A percentile compares a stretch with the other conserved stretches of the same genome.
These are phyloP conservation scores for Diadophis punctatus DNA, from an alignment of 2,113 vertebrate species.

Conservation along the genomic window DNA sequence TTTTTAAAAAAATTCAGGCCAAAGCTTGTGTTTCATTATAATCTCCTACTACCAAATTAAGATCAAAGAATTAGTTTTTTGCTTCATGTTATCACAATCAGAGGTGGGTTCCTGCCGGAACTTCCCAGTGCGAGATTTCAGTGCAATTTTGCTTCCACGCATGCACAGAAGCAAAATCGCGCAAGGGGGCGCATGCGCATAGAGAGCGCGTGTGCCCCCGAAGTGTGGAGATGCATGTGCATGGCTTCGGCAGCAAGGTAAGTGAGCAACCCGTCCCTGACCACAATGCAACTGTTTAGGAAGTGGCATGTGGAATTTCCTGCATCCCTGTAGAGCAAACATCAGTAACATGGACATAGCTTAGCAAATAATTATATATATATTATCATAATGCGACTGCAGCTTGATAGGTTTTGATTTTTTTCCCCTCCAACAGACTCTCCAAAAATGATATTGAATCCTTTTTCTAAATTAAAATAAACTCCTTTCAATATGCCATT, in stretches of 20 bases:
- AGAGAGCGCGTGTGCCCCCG: too few species aligned
- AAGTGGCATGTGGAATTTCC: not conserved
- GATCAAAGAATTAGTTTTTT: not conserved
- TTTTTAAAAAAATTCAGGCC: conserved; percentile 24
- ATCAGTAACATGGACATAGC: not conserved
- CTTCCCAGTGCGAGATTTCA: too few species aligned
- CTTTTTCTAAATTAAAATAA: not conserved
- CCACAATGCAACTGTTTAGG: not conserved
- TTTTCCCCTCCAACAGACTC: not conserved
- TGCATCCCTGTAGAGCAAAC: not conserved
- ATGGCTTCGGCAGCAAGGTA: too few species aligned
- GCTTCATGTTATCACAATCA: conserved; percentile 12
- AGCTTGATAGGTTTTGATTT: not conserved
- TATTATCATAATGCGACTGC: not conserved
- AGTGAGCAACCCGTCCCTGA: too few species aligned
- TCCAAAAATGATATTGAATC: not conserved
- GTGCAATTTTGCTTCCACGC: too few species aligned
- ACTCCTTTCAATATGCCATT: not conserved
- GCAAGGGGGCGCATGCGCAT: too few species aligned
- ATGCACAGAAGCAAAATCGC: too few species aligned
- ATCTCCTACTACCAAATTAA: not conserved
- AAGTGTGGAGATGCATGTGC: too few species aligned
- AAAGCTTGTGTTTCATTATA: conserved; percentile 41
- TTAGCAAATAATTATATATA: not conserved
- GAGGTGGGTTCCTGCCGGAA: too few species aligned